These are phyloP conservation scores for Acomys russatus DNA, from an alignment of 2,797 vertebrate genomes.

Conservation along the genomic window DNA sequence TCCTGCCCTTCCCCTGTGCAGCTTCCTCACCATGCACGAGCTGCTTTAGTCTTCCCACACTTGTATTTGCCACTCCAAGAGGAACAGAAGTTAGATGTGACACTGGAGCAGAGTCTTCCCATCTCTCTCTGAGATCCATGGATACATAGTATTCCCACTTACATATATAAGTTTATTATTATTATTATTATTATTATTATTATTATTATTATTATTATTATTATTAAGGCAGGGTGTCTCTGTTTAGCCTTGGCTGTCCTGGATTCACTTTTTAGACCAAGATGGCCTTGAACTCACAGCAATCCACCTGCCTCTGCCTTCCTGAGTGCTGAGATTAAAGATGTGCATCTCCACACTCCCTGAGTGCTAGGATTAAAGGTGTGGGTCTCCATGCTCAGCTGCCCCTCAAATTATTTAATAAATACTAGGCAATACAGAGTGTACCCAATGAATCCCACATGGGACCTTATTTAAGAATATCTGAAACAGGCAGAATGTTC, in stretches of 20 bases:
- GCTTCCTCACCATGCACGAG: background rate
- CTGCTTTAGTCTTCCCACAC: background rate
- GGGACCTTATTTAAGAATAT: background rate
- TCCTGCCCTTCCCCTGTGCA: background rate
- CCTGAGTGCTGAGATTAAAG: no score
- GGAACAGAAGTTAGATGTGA: background rate
- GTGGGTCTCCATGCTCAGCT: no score
- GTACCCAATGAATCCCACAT: background rate
- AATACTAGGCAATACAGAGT: background rate
- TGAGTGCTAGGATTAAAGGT: no score
- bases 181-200: no score
- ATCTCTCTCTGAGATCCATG: background rate
- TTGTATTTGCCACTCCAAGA: background rate
- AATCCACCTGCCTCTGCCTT: no score
- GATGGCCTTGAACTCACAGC: no score
- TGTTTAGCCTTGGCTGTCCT: no score
- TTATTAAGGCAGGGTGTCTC: no score
- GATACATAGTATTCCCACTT: background rate
- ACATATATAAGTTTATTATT: background rate
- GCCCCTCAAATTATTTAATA: slow-evolving; percentile 34
- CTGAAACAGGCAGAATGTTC: background rate
- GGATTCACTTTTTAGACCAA: no score
- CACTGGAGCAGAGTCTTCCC: background rate
- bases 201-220: no score
- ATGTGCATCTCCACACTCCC: no score